Evolutionary conservation across 2,888 invertebrate genomes (phyloP), one percentile per base, ranked within the genome.

Genomic region (Caenorhabditis uteleia): DNA sequence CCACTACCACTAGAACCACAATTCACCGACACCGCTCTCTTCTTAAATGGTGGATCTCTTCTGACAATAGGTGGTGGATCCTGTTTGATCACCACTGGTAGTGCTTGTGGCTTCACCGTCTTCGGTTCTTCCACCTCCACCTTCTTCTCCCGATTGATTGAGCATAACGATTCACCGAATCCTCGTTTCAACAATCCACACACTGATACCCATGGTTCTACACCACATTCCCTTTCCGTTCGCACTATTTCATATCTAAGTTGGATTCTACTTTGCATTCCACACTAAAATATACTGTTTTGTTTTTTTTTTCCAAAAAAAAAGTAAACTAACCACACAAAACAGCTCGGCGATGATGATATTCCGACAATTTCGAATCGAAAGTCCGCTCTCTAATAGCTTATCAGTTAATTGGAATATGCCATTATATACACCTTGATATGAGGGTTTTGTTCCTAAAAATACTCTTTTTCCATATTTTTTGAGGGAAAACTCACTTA

Each of bases 331-430:
- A 18, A 77, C 77, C 46, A 75, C 47, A 38, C 75, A 72, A 46
- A 57, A 78, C 6, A 78, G 50, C 27, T 78, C 77, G 5, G 74
- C 71, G 0, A 78, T 27, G 16, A 70, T 66, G 0, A 73, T 67
- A 42, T 67, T 66, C 50, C n/a, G n/a, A n/a, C n/a, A n/a, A n/a
- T n/a, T n/a, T n/a, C n/a, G n/a, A n/a, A n/a, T 12, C 6, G 57
- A 66, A 16, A 78, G 36, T 48, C 77, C 78, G 7, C 53, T 51
- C 12, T 39, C 39, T 1, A 76, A 31, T 12, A 62, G 50, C 8
- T 45, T 20, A 18, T 70, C 71, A 16, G 50, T 53, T 8, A 74
- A n/a, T n/a, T n/a, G n/a, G n/a, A n/a, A n/a, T n/a, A n/a, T n/a
- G n/a, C n/a, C n/a, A n/a, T n/a, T n/a, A n/a, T n/a, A n/a, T n/a